Evolutionary conservation across 2,797 vertebrate species (phyloP), one percentile per base, ranked within the genome.

Genomic region (Gallirallus australis): DNA sequence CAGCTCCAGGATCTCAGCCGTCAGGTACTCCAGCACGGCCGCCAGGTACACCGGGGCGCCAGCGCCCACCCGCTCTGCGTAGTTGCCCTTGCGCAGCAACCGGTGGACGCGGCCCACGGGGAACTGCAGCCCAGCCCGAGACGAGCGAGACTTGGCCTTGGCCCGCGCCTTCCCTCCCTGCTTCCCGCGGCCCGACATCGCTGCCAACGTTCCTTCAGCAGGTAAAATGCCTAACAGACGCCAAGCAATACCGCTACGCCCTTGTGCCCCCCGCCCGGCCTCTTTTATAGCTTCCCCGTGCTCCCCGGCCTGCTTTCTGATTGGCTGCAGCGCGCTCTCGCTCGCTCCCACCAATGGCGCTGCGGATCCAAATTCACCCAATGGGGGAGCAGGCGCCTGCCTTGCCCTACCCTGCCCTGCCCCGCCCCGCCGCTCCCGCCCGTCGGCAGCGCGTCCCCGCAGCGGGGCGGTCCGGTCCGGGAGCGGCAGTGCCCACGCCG

Each of bases 1-100:
- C 97, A 99, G 88, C 98, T 99, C 99, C 89, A 99, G 97, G 80
- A 99, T 99, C 96, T 99, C 99, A 7, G 99, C 99, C 1, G 99
- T 99, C 59, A 99, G 98, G 83, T 99, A 99, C 97, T 99, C 99
- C 21, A 99, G 98, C 33, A 99, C 99, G 0, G 99, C 99, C 69
- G 76, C 76, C 76, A 59, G 56, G 56, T 59, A 35, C 48, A 50
- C 48, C 48, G 48, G 48, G 48, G 48, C 48, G 48, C 48, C 48
- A 24, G 48, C 48, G 24, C 48, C 48, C 48, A 50, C 48, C 48
- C 48, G 48, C 48, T 50, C 48, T 13, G 48, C 48, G 24, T 50
- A 50, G 48, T 50, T 52, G 25, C 50, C 50, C 50, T 52, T 27
- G 50, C 50, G 50, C 50, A 52, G 50, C 50, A 52, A 25, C 7